Evolutionary conservation across 2,113 vertebrate species (phyloP).

Genomic region (Archilochus colubris): DNA sequence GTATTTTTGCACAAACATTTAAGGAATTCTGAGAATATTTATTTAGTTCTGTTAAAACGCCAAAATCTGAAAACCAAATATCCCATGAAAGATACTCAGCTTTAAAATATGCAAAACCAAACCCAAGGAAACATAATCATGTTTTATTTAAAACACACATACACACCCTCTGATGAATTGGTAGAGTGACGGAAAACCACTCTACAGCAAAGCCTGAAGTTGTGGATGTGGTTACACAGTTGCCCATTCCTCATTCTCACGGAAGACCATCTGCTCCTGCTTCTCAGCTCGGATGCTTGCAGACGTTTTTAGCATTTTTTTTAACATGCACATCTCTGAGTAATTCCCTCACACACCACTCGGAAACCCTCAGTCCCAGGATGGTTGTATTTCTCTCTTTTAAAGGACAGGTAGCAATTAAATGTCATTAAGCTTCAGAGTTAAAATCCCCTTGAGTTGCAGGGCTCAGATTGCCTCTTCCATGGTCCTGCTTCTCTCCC

Average conservation of each 20-base stretch:
- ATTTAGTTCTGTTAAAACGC: not conserved
- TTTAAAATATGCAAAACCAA: slow-evolving; percentile 1
- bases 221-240: not conserved
- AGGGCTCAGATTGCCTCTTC: not conserved
- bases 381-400: not conserved
- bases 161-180: not conserved
- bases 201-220: slow-evolving; percentile 16
- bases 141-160: slow-evolving; percentile 46
- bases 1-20: not conserved
- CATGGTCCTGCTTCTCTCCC: not conserved
- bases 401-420: slow-evolving; percentile 6
- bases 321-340: not conserved
- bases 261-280: slow-evolving; percentile 2
- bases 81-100: not conserved
- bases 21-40: not conserved
- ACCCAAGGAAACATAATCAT: not conserved
- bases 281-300: not conserved
- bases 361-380: not conserved
- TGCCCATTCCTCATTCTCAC: not conserved
- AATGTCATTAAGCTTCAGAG: slow-evolving; percentile 2
- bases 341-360: not conserved
- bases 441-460: not conserved
- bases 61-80: not conserved
- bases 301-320: not conserved
- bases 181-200: not conserved